Percentiles rank a stretch among this genome's conserved stretches.
Evolutionary conservation across 2,888 invertebrate genomes (phyloP).

Genomic region (Drosophila putrida): DNA sequence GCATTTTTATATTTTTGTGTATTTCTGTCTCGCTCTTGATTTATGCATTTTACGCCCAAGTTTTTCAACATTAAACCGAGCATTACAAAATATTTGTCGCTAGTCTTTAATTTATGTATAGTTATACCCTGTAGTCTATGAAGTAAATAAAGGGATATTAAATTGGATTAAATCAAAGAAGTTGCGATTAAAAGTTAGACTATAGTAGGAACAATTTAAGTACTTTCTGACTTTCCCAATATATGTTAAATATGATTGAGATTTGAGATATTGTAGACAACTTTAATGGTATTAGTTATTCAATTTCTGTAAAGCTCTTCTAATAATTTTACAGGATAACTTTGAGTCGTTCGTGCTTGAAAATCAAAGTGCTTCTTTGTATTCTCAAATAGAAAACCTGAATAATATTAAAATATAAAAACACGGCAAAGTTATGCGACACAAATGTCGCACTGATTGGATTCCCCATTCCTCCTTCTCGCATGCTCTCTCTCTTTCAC

Average conservation of each 20-base stretch:
- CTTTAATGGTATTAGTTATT: too few relatives aligned
- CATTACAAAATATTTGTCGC: constrained; percentile 44
- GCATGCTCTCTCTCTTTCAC: not conserved
- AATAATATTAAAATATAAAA: constrained; percentile 55
- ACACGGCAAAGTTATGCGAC: constrained; percentile 70
- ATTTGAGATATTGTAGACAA: too few relatives aligned
- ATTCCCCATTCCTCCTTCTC: not conserved
- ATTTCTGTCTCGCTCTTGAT: constrained; percentile 45
- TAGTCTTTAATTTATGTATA: constrained; percentile 13
- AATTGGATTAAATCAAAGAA: not conserved
- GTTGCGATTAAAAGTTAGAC: not conserved
- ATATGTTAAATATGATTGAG: too few relatives aligned
- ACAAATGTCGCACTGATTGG: constrained; percentile 68
- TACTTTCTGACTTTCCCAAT: too few relatives aligned
- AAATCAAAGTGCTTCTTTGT: not conserved
- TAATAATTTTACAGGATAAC: constrained; percentile 10
- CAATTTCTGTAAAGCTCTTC: not conserved
- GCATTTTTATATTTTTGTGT: constrained; percentile 2
- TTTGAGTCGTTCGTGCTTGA: not conserved
- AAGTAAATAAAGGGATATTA: not conserved
- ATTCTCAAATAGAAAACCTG: constrained; percentile 28
- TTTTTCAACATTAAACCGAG: constrained; percentile 58
- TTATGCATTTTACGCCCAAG: constrained; percentile 40
- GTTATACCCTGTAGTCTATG: constrained; percentile 11
- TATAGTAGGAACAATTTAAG: too few relatives aligned